These are phyloP conservation scores for Drosophila melanocephala DNA, from an alignment of 2,888 invertebrate species.

Conservation along the genomic window DNA sequence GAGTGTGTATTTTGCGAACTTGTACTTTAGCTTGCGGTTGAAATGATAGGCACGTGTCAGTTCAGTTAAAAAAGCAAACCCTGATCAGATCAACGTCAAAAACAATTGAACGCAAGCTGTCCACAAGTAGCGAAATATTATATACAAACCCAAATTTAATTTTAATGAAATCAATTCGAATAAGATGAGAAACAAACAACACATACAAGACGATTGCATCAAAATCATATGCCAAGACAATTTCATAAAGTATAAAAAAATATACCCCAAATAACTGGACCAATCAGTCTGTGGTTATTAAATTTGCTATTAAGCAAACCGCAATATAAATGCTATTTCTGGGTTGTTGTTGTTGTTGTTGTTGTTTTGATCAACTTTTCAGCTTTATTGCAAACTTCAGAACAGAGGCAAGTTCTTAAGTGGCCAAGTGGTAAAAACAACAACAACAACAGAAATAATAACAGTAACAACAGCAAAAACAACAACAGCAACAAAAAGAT, in stretches of 20 bases:
- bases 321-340: conserved; percentile 37
- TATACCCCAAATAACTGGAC: neutral
- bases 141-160: conserved; percentile 18
- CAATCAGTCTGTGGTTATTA: neutral
- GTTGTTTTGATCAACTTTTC: conserved; percentile 40
- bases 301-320: conserved; percentile 23
- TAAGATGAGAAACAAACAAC: neutral
- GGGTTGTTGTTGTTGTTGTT: neutral
- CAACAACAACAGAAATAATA: conserved; percentile 10
- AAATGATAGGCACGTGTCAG: conserved; percentile 31
- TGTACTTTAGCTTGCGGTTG: conserved; percentile 29
- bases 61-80: conserved; percentile 26
- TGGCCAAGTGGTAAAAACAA: conserved; percentile 34
- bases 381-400: conserved; percentile 49
- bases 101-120: conserved; percentile 18
- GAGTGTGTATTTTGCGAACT: neutral
- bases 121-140: conserved; percentile 19
- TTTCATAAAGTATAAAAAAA: neutral
- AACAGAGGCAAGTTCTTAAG: conserved; percentile 65
- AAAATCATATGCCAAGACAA: neutral
- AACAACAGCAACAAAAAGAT: conserved; percentile 42
- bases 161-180: conserved; percentile 28
- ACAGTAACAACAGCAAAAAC: conserved; percentile 23
- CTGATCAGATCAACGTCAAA: conserved; percentile 49
- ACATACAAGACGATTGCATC: neutral